Evolutionary conservation across 2,113 vertebrate genomes (phyloP).

Genomic region (Ctenodactylus gundi): DNA sequence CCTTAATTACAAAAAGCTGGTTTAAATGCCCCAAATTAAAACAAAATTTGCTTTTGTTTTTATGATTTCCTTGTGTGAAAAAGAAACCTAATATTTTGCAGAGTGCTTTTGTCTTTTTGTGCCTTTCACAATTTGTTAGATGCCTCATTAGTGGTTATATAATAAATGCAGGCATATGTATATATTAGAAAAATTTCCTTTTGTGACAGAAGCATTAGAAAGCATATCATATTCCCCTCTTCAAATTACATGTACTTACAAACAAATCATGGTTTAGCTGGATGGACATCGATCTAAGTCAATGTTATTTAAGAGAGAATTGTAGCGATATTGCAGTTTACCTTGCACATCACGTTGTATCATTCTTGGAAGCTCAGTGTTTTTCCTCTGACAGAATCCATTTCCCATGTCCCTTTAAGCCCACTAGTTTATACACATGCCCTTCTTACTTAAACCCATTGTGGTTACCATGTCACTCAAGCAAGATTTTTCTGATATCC

Average conservation of each 20-base stretch:
- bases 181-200: not conserved
- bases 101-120: not conserved
- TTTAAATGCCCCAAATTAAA: not conserved
- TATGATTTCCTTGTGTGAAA: not conserved
- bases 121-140: not conserved
- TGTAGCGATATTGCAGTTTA: not conserved
- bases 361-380: not conserved
- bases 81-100: not conserved
- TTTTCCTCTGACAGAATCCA: not conserved
- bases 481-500: not conserved
- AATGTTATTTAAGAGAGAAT: not conserved
- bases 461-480: not conserved
- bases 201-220: not conserved
- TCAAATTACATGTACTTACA: not conserved
- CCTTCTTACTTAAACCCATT: not conserved
- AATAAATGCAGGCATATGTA: not conserved
- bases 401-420: not conserved
- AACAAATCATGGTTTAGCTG: not conserved
- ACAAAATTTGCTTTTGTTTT: not conserved
- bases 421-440: not conserved
- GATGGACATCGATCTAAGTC: no score
- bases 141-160: not conserved
- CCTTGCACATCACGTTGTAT: not conserved
- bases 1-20: constrained; percentile 45
- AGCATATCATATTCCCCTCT: not conserved